These are phyloP conservation scores for Alosa alosa DNA, from an alignment of 2,113 vertebrate genomes.

Conservation along the genomic window DNA sequence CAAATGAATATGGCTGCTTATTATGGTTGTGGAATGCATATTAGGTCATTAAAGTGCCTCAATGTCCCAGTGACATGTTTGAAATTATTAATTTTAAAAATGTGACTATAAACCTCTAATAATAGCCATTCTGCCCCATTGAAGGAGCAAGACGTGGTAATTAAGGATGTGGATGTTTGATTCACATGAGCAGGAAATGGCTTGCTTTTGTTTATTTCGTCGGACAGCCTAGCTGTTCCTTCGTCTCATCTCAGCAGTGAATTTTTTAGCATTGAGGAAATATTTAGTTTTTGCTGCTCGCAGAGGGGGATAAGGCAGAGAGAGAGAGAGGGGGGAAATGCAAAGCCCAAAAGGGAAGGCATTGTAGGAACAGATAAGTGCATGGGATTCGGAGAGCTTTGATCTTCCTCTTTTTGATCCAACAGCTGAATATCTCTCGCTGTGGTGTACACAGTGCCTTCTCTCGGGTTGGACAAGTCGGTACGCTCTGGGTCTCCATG, in stretches of 20 bases:
- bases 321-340: background rate
- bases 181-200: background rate
- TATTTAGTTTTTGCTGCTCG: slow-evolving; percentile 6
- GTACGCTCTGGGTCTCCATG: slow-evolving; percentile 24
- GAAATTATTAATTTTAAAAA: background rate
- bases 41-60: background rate
- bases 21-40: background rate
- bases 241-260: background rate
- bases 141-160: background rate
- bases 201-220: background rate
- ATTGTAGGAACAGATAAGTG: slow-evolving; percentile 40
- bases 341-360: slow-evolving; percentile 29
- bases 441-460: slow-evolving; percentile 30
- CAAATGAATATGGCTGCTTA: background rate
- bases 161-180: background rate
- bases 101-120: background rate
- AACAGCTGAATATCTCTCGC: slow-evolving; percentile 41
- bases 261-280: slow-evolving; percentile 24
- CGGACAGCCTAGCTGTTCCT: background rate
- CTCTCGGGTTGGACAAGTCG: slow-evolving; percentile 29
- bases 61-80: background rate
- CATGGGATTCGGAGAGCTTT: slow-evolving; percentile 45
- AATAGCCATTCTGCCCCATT: background rate
- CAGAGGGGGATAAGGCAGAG: slow-evolving; percentile 19
- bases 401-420: slow-evolving; percentile 45